Evolutionary conservation across 2,113 vertebrate species (phyloP).

Genomic region (rabbit (Oryctolagus cuniculus)): mOryCun1.1 NC_091432.1:227774501-227775000

Average conservation of each 20-base stretch:
- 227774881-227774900: slow-evolving; percentile 51
- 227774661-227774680: slow-evolving; percentile 83
- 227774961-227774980: slow-evolving; percentile 7
- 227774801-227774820: slow-evolving; percentile 51
- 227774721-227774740: slow-evolving; percentile 61
- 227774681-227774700: slow-evolving; percentile 84
- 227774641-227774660: slow-evolving; percentile 91
- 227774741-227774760: slow-evolving; percentile 48
- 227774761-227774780: slow-evolving; percentile 62
- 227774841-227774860: background rate
- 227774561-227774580: slow-evolving; percentile 93
- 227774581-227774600: slow-evolving; percentile 85
- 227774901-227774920: slow-evolving; percentile 8
- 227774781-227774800: slow-evolving; percentile 58
- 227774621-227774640: slow-evolving; percentile 91
- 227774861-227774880: slow-evolving; percentile 45
- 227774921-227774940: slow-evolving; percentile 48
- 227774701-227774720: slow-evolving; percentile 69
- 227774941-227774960: slow-evolving; percentile 62
- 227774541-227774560: slow-evolving; percentile 91
- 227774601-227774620: slow-evolving; percentile 88
- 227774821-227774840: slow-evolving; percentile 57
- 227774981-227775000: slow-evolving; percentile 62
- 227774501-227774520: slow-evolving; percentile 80
- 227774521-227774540: slow-evolving; percentile 88